These are phyloP conservation scores for Tenrec ecaudatus DNA, from an alignment of 2,113 vertebrate genomes.

Conservation along the genomic window DNA sequence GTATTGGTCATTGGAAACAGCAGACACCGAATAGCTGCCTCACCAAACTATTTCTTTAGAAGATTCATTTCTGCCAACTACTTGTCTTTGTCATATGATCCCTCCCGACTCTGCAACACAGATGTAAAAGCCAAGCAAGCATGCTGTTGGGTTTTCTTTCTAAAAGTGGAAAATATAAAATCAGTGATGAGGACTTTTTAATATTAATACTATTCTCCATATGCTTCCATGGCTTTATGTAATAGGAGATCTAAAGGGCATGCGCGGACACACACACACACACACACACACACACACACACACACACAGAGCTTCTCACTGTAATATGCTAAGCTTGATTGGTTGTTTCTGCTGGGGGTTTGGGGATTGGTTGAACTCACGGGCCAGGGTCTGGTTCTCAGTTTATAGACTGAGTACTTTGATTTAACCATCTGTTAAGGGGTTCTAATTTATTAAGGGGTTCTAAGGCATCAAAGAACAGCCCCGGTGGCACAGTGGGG, in stretches of 20 bases:
- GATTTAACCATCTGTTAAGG: background rate
- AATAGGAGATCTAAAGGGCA: background rate
- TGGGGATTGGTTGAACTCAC: background rate
- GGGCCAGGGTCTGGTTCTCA: background rate
- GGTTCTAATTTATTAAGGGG: background rate
- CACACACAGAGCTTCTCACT: background rate
- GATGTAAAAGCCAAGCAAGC: constrained; percentile 62
- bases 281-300: too few species aligned
- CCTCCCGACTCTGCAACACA: constrained; percentile 58
- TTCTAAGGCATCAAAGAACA: too few species aligned
- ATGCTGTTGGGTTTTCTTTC: constrained; percentile 27
- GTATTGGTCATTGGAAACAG: constrained; percentile 43
- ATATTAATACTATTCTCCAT: background rate
- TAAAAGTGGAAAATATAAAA: constrained; percentile 51
- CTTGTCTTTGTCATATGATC: constrained; percentile 49
- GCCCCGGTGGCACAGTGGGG: too few species aligned
- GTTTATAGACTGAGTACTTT: background rate
- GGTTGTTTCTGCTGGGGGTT: background rate
- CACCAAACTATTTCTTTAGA: constrained; percentile 42
- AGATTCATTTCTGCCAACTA: background rate
- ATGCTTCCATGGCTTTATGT: background rate
- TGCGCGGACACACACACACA: too few species aligned
- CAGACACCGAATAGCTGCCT: background rate
- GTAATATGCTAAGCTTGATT: background rate
- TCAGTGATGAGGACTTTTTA: constrained; percentile 41